Base-by-base conservation (phyloP, 2,888 invertebrate species). In the Sabatieria punctata region DNA sequence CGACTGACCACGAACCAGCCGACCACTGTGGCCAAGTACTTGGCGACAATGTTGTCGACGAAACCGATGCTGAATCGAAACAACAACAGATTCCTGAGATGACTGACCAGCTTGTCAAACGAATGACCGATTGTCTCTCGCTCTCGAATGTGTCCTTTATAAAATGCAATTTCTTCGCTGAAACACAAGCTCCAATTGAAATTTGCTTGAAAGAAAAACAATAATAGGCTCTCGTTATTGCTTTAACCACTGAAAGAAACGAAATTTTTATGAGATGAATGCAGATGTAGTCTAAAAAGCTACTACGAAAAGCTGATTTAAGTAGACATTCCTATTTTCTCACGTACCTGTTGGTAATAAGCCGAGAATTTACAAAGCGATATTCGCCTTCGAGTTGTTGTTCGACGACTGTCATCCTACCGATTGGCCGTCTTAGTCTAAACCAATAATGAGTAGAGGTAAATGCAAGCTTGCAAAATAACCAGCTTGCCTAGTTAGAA, bases 371-470 rank as follows among this genome's bases (percentile, higher is more conserved):
- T 27, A 93, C 88, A 64, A 86, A 93, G 64, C 95, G 77, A 70
- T 86, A 93, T 73, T 97, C 93, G 45, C 95, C 97, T 72, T 97
- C 97, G n/a, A 93, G 71, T 65, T 85, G 84, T 68, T 95, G 95
- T 67, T 97, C 95, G 51, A 78, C 78, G 1, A 89, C 85, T 0
- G 95, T 95, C 72, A 95, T 74, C 41, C 77, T 73, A 1, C 83
- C 86, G 51, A 86, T 82, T 0, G 93, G 93, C 57, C 79, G 77
- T 53, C 93, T 75, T 46, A 91, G 70, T 60, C 82, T 66, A 46
- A 30, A 30, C 30, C n/a, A n/a, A n/a, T 18, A 51, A 35, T 41
- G 36, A 15, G 38, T 1, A 33, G 37, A 18, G n/a, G 13, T 24
- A 23, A 15, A n/a, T n/a, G n/a, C 30, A 30, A 30, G 11, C 30